Base-by-base conservation (phyloP, 2,797 vertebrate species). In the Bradypodion ventrale region DNA sequence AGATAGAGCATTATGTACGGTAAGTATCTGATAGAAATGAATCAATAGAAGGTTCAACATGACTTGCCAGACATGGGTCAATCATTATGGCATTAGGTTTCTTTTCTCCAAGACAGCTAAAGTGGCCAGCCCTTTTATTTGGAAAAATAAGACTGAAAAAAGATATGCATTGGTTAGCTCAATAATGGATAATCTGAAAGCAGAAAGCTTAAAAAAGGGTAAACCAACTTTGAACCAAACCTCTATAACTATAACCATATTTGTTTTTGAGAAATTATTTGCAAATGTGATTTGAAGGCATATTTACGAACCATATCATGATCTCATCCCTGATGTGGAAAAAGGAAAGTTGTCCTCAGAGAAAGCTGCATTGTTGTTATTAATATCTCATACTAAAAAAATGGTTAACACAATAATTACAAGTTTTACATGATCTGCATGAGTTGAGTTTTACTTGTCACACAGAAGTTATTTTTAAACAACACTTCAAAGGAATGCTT, bases 401-500 rank as follows among this genome's bases (percentile, higher is more conserved):
- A 87, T 87, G 83, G 90, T 86, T 83, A 85, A 86, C 90, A 89
- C 85, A 91, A 69, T 78, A 89, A 88, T 68, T 44, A 82, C 68
- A 68, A 85, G 89, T 86, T 83, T 85, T 63, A 32, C 13, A 80
- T 68, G 73, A 68, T 68, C 35, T 65, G 68, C 52, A 77, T 82
- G 75, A 25, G 86, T 90, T 66, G 66, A 15, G 65, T 84, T 74
- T 68, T 75, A 88, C 80, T 49, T 75, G 60, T 40, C 74, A 29
- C 27, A 83, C 82, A 80, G 87, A 87, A 87, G 90, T 56, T 79
- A 84, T 69, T 63, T 90, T 92, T 82, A 90, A 87, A 90, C 82
- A 40, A 83, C 82, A 27, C 66, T 83, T 37, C 73, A 69, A 89
- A 93, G 73, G 80, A 91, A 85, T 91, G 80, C 82, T 93, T 92